Evolutionary conservation across 1,140 invertebrate species (phyloP).

Genomic region (Orchestia grillus): DNA sequence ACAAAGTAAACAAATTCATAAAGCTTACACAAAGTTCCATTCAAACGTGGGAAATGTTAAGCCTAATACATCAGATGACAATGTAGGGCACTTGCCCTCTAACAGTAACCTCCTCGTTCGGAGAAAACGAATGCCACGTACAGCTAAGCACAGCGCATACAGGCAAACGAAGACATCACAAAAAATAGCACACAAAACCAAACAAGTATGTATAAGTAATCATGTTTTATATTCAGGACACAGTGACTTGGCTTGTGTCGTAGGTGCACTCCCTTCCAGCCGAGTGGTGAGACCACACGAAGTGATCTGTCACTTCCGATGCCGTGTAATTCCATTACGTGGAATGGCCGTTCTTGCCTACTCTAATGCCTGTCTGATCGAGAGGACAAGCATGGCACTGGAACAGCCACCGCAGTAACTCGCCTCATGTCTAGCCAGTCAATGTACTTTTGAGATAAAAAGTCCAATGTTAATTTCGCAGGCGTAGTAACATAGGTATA

Average conservation of each 20-base stretch:
- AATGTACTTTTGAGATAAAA: background rate
- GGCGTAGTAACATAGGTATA: background rate
- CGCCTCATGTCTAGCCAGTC: background rate
- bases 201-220: background rate
- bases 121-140: too few relatives aligned
- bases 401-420: background rate
- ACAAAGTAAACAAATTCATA: background rate
- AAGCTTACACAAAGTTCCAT: background rate
- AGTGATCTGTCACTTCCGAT: too few relatives aligned
- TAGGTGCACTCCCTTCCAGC: background rate
- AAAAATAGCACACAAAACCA: too few relatives aligned
- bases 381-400: too few relatives aligned
- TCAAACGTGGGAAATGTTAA: background rate
- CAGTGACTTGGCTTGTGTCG: background rate
- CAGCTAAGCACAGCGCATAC: too few relatives aligned
- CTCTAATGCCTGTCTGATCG: too few relatives aligned
- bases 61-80: background rate
- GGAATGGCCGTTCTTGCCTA: too few relatives aligned
- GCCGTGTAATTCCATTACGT: too few relatives aligned
- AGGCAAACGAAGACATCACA: too few relatives aligned
- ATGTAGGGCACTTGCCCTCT: background rate
- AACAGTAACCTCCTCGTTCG: too few relatives aligned
- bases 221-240: background rate
- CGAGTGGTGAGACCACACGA: too few relatives aligned
- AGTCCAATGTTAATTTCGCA: background rate